Percentiles rank a stretch among this genome's conserved stretches.
phyloP scores from a whole-genome alignment of 2,888 invertebrate genomes.

The Malacosoma neustria region DNA sequence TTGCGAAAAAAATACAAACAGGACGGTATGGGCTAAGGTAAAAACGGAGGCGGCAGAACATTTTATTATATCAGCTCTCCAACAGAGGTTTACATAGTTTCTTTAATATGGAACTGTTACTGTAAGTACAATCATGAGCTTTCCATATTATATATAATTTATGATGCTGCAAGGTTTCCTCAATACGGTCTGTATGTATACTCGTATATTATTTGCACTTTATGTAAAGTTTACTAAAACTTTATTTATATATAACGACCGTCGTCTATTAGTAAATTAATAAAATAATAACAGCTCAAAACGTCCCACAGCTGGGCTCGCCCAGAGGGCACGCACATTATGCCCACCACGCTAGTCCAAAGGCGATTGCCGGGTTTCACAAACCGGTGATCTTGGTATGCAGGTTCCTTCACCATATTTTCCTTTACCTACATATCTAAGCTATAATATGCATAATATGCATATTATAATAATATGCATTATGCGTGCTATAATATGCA shows the following conservation, averaged over 20 bases:
- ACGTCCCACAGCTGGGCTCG: neutral
- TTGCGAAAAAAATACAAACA: constrained; percentile 51
- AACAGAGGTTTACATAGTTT: too few relatives aligned
- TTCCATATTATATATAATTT: too few relatives aligned
- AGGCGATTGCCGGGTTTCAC: neutral
- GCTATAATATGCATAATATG: neutral
- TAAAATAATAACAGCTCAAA: neutral
- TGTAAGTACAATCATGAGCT: too few relatives aligned
- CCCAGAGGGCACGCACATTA: neutral
- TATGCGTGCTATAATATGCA: too few relatives aligned
- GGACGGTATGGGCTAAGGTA: neutral
- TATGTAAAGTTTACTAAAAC: too few relatives aligned
- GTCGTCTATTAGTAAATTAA: too few relatives aligned
- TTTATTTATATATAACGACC: too few relatives aligned
- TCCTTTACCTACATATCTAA: neutral
- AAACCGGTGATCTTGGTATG: neutral
- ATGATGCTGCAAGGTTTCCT: too few relatives aligned
- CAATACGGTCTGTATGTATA: too few relatives aligned
- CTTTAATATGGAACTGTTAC: too few relatives aligned
- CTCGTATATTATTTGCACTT: too few relatives aligned
- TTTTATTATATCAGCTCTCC: too few relatives aligned
- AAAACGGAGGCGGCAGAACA: neutral
- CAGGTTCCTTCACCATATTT: neutral
- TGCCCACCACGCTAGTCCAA: neutral
- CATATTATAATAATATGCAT: neutral